A percentile compares a stretch with the other conserved stretches of the same genome.
Evolutionary conservation across 2,113 vertebrate genomes (phyloP).

Genomic region (Emydocephalus ijimae): DNA sequence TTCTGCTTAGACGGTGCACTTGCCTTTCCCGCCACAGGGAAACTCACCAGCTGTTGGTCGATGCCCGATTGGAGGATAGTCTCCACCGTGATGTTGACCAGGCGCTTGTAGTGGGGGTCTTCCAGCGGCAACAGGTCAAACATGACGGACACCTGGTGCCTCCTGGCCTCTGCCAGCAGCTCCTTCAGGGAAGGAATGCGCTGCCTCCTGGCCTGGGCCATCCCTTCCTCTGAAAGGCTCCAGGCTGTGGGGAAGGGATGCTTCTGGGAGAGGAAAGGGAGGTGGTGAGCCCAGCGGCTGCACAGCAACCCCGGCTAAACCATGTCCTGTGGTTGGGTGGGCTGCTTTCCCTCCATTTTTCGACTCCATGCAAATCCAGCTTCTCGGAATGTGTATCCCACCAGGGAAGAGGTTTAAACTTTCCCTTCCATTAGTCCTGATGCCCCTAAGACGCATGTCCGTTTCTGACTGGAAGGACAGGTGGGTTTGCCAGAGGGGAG

Average conservation of each 20-base stretch:
- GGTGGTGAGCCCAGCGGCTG: not conserved
- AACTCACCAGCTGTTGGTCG: slow-evolving; percentile 68
- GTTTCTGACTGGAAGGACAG: not conserved
- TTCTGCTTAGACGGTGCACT: not conserved
- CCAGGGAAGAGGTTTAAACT: not conserved
- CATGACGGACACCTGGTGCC: slow-evolving; percentile 77
- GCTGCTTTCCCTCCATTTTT: too few species aligned
- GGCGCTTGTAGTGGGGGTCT: slow-evolving; percentile 63
- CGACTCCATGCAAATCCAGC: not conserved
- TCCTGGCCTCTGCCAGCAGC: slow-evolving; percentile 66
- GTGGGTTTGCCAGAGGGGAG: not conserved
- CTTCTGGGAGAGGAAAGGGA: slow-evolving; percentile 64
- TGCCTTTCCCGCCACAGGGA: not conserved
- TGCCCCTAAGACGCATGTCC: too few species aligned
- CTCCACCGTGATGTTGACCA: slow-evolving; percentile 66
- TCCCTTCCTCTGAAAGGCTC: slow-evolving; percentile 68
- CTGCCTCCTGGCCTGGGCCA: slow-evolving; percentile 61
- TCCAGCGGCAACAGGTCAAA: slow-evolving; percentile 81
- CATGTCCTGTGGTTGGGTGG: not conserved
- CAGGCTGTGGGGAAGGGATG: slow-evolving; percentile 75
- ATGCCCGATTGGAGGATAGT: slow-evolving; percentile 70
- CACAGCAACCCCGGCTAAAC: not conserved
- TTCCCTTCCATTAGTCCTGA: not conserved
- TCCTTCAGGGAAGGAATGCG: slow-evolving; percentile 72
- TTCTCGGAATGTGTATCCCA: not conserved